Conservation (phyloP, 2,888 invertebrate genomes). For the Dendrolimus pini region DNA sequence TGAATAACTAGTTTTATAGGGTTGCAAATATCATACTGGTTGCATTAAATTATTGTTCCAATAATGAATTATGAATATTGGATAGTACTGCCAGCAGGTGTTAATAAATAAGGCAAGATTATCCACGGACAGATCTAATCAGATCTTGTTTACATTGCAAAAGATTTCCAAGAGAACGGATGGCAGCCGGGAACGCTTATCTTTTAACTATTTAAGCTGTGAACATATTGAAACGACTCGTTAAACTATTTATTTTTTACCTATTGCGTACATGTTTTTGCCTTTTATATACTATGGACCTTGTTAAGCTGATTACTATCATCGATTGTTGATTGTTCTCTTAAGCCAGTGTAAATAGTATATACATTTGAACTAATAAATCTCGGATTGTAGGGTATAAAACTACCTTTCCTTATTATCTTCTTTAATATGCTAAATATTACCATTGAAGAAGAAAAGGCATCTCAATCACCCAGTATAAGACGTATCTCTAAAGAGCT, state of each 20-base stretch:
- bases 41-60: slow-evolving; percentile 17
- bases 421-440: too few species aligned
- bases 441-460: too few species aligned
- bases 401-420: too few species aligned
- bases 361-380: too few species aligned
- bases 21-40: neutral
- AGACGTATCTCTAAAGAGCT: too few species aligned
- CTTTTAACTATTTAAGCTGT: slow-evolving; percentile 47
- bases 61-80: slow-evolving; percentile 39
- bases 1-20: neutral
- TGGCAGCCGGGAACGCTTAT: slow-evolving; percentile 30
- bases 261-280: slow-evolving; percentile 47
- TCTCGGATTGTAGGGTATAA: too few species aligned
- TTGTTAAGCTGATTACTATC: slow-evolving; percentile 60
- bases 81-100: slow-evolving; percentile 42
- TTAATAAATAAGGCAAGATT: slow-evolving; percentile 62
- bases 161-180: slow-evolving; percentile 33
- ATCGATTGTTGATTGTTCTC: slow-evolving; percentile 57
- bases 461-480: too few species aligned
- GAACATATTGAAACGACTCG: slow-evolving; percentile 53
- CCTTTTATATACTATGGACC: slow-evolving; percentile 47
- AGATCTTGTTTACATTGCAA: slow-evolving; percentile 64
- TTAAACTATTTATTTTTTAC: slow-evolving; percentile 60
- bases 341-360: slow-evolving; percentile 36
- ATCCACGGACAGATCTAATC: slow-evolving; percentile 58